phyloP scores from a whole-genome alignment of 1,140 invertebrate species.

The Drosophila pseudoobscura region DNA sequence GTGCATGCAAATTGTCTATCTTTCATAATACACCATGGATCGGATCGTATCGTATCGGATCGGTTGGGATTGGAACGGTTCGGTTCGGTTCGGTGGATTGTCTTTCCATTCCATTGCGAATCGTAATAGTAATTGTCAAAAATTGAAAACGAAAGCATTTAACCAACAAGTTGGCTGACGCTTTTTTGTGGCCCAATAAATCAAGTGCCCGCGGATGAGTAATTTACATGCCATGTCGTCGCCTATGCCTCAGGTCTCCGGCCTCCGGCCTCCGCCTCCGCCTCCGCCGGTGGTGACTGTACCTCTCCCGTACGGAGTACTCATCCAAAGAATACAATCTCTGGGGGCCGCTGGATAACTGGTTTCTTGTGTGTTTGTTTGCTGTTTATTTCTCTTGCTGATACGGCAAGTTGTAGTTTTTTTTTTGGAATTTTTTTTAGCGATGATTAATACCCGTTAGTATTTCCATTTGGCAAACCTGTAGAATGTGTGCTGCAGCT shows the following conservation, averaged over 20 bases:
- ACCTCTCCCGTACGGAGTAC: slow-evolving; percentile 4
- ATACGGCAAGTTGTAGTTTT: background rate
- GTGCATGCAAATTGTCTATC: slow-evolving; percentile 55
- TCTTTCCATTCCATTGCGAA: slow-evolving; percentile 12
- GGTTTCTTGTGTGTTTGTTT: slow-evolving; percentile 21
- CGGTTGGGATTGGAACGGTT: too few relatives aligned
- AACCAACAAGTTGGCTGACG: slow-evolving; percentile 41
- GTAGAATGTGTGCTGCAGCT: too few relatives aligned
- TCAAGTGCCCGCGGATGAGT: slow-evolving; percentile 32
- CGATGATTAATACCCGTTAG: too few relatives aligned
- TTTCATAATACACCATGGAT: slow-evolving; percentile 38
- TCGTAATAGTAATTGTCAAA: slow-evolving; percentile 27
- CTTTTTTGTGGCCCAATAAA: slow-evolving; percentile 38
- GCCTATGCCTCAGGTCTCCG: background rate
- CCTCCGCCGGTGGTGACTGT: slow-evolving; percentile 24
- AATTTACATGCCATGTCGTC: slow-evolving; percentile 24
- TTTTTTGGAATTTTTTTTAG: too few relatives aligned
- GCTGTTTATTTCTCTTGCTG: slow-evolving; percentile 27
- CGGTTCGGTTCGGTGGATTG: background rate
- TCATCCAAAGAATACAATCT: slow-evolving; percentile 25
- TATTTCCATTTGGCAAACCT: too few relatives aligned
- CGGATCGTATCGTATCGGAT: too few relatives aligned
- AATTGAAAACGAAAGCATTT: slow-evolving; percentile 45
- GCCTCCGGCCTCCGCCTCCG: background rate
- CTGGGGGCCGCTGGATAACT: slow-evolving; percentile 24